Evolutionary conservation across 2,113 vertebrate genomes (phyloP), one percentile per base, ranked within the genome.

Genomic region (Aptenodytes forsteri): DNA sequence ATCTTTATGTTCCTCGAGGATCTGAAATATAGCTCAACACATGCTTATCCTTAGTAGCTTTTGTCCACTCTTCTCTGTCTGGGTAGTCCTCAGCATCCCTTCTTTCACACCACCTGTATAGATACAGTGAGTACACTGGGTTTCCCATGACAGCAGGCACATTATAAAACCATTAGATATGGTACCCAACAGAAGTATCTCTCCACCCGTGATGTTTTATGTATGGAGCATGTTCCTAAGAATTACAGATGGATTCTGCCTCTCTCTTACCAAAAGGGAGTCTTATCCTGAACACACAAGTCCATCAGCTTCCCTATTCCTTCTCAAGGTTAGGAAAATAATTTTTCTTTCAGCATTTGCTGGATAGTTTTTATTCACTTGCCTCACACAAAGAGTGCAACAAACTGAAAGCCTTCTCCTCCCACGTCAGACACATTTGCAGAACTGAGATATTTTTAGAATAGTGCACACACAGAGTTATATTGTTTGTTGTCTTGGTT

Each of bases 371-470:
- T 95, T 96, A 86, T 93, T 94, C 88, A 75, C 79, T 94, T 82
- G 83, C 83, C 88, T 95, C 67, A 72, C 67, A 97, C 86, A 96
- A 96, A 96, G 95, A 96, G 77, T 84, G 70, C 88, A 96, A 92
- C 83, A 94, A 94, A 93, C 66, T 94, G 88, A 91, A 94, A 97
- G 95, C 90, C 56, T 84, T 96, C 89, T 95, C 96, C 97, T 97
- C 96, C 95, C 90, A 96, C 97, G 90, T 86, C 86, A 89, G 83
- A 93, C 91, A 96, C 82, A 96, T 97, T 97, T 95, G 83, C 94
- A 96, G 96, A 93, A 91, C 94, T 16, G 65, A 86, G 96, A 70
- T 98, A 98, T 98, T 97, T 98, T 98, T 98, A 96, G 97, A 95
- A 38, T 58, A 79, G 88, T 59, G 93, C 94, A 96, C 87, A 89